Percentiles rank a stretch among this genome's conserved stretches.
These are phyloP conservation scores for Microcebus ravelobensis DNA, from an alignment of 2,113 vertebrate species.

Conservation along the genomic window DNA sequence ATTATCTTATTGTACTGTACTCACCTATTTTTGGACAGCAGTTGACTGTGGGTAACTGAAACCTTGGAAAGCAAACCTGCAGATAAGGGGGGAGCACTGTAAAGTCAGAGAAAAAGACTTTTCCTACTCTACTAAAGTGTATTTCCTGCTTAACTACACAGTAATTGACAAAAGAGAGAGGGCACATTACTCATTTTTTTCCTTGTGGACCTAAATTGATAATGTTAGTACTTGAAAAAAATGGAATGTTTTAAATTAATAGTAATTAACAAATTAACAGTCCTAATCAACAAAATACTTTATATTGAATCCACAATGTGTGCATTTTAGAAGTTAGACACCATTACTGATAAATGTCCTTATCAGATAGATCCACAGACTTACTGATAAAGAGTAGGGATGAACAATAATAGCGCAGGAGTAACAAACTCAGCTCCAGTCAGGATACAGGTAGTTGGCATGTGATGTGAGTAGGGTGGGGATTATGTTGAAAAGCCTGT, in stretches of 20 bases:
- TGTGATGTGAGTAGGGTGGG: not conserved
- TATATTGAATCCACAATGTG: not conserved
- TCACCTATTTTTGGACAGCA: not conserved
- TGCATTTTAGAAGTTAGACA: conserved; percentile 37
- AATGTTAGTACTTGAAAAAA: conserved; percentile 17
- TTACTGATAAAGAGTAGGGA: not conserved
- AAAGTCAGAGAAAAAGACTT: not conserved
- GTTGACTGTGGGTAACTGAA: not conserved
- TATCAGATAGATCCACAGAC: not conserved
- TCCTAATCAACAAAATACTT: conserved; percentile 19
- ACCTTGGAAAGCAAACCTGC: not conserved
- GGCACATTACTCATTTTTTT: not conserved
- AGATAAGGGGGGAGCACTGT: not conserved
- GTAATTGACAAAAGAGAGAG: not conserved
- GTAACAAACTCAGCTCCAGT: not conserved
- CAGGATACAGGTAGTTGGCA: not conserved
- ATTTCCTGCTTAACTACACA: not conserved
- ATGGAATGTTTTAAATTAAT: conserved; percentile 17
- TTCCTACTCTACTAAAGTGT: not conserved
- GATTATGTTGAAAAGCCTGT: not conserved
- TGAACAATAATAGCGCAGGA: not conserved
- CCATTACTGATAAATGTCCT: conserved; percentile 7
- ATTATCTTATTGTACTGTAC: not conserved
- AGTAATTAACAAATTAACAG: not conserved
- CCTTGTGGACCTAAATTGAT: not conserved